phyloP scores from a whole-genome alignment of 2,888 invertebrate genomes.

The Hemaris fuciformis region DNA sequence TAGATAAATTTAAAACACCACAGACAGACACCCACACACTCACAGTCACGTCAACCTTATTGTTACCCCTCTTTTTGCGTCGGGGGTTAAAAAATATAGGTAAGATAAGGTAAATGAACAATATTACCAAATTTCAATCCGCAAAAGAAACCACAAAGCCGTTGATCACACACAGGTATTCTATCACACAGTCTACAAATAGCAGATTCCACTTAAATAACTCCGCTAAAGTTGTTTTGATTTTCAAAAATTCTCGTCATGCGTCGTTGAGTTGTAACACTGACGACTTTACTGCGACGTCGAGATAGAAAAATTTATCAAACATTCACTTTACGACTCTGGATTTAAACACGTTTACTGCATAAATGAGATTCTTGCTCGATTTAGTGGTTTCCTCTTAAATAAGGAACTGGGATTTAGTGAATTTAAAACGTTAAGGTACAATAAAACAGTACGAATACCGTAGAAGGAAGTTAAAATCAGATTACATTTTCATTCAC shows the following conservation, averaged over 20 bases:
- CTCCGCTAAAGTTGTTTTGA: background rate
- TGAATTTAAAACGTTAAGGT: too few relatives aligned
- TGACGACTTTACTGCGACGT: background rate
- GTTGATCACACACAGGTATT: background rate
- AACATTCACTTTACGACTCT: slow-evolving; percentile 1
- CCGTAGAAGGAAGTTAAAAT: too few relatives aligned
- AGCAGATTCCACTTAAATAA: slow-evolving; percentile 2
- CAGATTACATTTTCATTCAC: too few relatives aligned
- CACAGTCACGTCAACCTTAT: too few relatives aligned
- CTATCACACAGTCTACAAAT: background rate
- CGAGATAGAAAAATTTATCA: background rate
- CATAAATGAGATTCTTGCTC: background rate
- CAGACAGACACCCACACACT: too few relatives aligned
- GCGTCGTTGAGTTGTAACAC: background rate
- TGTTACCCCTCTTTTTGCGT: too few relatives aligned
- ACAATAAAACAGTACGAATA: too few relatives aligned
- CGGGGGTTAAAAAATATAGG: too few relatives aligned
- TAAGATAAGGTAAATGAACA: too few relatives aligned
- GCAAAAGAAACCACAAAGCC: background rate
- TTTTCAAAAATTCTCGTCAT: background rate
- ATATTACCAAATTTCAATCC: too few relatives aligned
- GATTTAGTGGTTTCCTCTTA: slow-evolving; percentile 2
- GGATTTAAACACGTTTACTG: background rate
- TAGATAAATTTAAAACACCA: too few relatives aligned
- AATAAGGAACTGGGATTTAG: background rate